These are phyloP conservation scores for Nebria ingens DNA, from an alignment of 1,140 invertebrate species.

Conservation along the genomic window DNA sequence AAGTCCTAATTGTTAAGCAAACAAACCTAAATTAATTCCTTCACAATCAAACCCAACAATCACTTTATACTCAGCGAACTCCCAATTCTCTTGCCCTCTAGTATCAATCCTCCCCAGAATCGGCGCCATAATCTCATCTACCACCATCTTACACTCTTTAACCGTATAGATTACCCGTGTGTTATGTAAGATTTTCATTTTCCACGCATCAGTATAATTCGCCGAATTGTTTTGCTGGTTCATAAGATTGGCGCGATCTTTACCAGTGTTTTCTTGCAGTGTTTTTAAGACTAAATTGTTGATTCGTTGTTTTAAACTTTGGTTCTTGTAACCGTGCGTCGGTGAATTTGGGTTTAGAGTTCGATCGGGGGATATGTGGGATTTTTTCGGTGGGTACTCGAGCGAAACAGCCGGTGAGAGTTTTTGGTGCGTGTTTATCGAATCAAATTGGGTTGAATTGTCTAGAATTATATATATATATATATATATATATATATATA, in stretches of 20 bases:
- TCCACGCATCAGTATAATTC: constrained; percentile 60
- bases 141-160: constrained; percentile 63
- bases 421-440: neutral
- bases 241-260: constrained; percentile 52
- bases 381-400: neutral
- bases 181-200: constrained; percentile 66
- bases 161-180: constrained; percentile 66
- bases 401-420: neutral
- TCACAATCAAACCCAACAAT: constrained; percentile 81
- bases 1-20: too few relatives aligned
- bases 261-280: constrained; percentile 79
- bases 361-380: neutral
- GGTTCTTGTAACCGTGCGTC: constrained; percentile 38
- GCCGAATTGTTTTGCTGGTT: constrained; percentile 29
- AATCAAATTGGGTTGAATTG: neutral
- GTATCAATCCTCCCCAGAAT: neutral
- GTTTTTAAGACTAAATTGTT: constrained; percentile 81
- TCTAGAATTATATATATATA: neutral
- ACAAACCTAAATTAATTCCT: constrained; percentile 63
- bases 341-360: constrained; percentile 34
- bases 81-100: constrained; percentile 18
- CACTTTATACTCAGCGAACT: constrained; percentile 36
- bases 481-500: too few relatives aligned
- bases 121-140: constrained; percentile 57
- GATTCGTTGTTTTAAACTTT: constrained; percentile 75